Evolutionary conservation across 2,888 invertebrate genomes (phyloP).

Genomic region (Drosophila paramelanica): DNA sequence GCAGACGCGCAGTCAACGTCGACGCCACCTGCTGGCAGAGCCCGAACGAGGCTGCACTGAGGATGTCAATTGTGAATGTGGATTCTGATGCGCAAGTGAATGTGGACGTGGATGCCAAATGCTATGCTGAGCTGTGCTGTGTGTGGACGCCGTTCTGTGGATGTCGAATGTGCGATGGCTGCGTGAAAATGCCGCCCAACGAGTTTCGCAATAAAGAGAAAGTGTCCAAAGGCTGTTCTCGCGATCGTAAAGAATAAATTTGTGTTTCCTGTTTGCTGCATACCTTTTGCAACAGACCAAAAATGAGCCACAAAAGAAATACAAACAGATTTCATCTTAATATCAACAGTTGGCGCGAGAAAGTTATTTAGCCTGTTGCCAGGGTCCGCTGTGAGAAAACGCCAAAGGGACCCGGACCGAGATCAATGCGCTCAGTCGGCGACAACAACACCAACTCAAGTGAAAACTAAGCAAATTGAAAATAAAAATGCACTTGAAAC

Average conservation of each 20-base stretch:
- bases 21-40: slow-evolving; percentile 29
- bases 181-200: slow-evolving; percentile 81
- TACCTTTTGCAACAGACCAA: slow-evolving; percentile 44
- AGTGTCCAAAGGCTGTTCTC: slow-evolving; percentile 82
- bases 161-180: slow-evolving; percentile 36
- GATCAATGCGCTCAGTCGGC: slow-evolving; percentile 36
- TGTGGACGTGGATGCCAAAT: slow-evolving; percentile 25
- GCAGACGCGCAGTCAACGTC: slow-evolving; percentile 7
- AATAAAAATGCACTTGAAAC: slow-evolving; percentile 11
- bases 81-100: slow-evolving; percentile 24
- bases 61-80: slow-evolving; percentile 57
- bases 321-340: slow-evolving; percentile 49
- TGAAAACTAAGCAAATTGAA: slow-evolving; percentile 38
- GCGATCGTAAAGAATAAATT: slow-evolving; percentile 83
- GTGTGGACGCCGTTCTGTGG: slow-evolving; percentile 27
- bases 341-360: slow-evolving; percentile 57
- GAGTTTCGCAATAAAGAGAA: slow-evolving; percentile 82
- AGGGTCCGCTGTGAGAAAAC: slow-evolving; percentile 14
- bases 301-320: slow-evolving; percentile 2
- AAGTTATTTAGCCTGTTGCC: slow-evolving; percentile 59
- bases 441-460: slow-evolving; percentile 21
- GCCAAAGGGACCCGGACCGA: slow-evolving; percentile 40
- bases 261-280: slow-evolving; percentile 79
- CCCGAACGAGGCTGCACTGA: slow-evolving; percentile 29
- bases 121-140: slow-evolving; percentile 49